These are phyloP conservation scores for Vesta saturnalis DNA, from an alignment of 2,888 invertebrate species.

Conservation along the genomic window DNA sequence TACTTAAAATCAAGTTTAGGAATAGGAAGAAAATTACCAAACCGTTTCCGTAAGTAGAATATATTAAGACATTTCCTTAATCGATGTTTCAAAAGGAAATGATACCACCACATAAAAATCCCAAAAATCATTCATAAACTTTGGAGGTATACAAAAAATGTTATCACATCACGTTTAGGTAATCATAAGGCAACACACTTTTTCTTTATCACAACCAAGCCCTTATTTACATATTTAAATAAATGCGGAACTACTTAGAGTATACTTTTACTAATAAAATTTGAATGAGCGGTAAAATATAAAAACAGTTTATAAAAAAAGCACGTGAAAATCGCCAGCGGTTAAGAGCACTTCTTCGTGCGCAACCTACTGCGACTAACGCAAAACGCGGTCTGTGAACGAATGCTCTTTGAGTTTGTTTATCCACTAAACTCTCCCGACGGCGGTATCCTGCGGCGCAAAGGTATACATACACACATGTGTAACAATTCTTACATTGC, in stretches of 20 bases:
- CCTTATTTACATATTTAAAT: not conserved
- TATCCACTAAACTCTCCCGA: slow-evolving; percentile 31
- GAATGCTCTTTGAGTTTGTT: slow-evolving; percentile 31
- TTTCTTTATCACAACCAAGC: not conserved
- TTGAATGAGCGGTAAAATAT: not conserved
- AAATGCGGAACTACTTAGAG: not conserved
- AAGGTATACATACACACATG: slow-evolving; percentile 25
- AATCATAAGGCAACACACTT: slow-evolving; percentile 1
- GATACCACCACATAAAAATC: slow-evolving; percentile 5
- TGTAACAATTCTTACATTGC: slow-evolving; percentile 33
- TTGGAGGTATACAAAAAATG: not conserved
- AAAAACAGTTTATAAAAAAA: slow-evolving; percentile 10
- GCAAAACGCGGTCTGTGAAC: slow-evolving; percentile 32
- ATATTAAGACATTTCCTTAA: slow-evolving; percentile 8
- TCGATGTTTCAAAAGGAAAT: slow-evolving; percentile 2
- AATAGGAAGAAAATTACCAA: not conserved
- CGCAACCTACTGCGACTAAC: slow-evolving; percentile 31
- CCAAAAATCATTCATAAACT: not conserved
- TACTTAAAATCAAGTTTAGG: not conserved
- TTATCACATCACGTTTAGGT: slow-evolving; percentile 5
- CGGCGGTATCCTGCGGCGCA: slow-evolving; percentile 24
- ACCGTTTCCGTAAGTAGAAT: slow-evolving; percentile 6
- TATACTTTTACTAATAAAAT: slow-evolving; percentile 6
- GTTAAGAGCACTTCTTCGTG: slow-evolving; percentile 1
- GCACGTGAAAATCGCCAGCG: not conserved